These are phyloP conservation scores for Acromyrmex heyeri DNA, from an alignment of 1,140 invertebrate genomes.

Conservation along the genomic window DNA sequence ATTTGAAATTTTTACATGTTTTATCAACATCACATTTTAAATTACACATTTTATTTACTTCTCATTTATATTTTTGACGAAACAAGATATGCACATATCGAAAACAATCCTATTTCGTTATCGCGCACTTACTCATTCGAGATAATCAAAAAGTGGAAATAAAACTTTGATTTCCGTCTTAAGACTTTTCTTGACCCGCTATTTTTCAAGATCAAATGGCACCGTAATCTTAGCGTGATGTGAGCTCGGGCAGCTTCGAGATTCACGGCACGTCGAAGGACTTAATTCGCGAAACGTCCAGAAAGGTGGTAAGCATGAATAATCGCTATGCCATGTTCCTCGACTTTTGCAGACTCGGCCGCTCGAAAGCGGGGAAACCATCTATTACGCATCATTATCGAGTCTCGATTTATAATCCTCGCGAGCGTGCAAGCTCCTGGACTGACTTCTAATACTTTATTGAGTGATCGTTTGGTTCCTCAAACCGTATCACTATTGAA, in stretches of 20 bases:
- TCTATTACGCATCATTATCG: constrained; percentile 78
- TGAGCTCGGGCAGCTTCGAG: constrained; percentile 44
- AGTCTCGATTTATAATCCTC: constrained; percentile 76
- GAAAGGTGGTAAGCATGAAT: constrained; percentile 78
- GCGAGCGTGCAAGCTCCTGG: constrained; percentile 43
- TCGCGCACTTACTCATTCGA: not conserved
- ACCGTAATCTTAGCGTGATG: constrained; percentile 20
- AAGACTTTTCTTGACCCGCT: not conserved
- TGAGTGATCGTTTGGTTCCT: constrained; percentile 22
- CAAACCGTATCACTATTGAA: constrained; percentile 28
- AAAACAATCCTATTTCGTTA: not conserved
- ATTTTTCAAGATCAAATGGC: constrained; percentile 24
- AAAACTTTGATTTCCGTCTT: constrained; percentile 23
- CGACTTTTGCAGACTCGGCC: constrained; percentile 56
- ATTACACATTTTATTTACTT: not conserved
- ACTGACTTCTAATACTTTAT: constrained; percentile 55
- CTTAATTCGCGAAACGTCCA: constrained; percentile 77
- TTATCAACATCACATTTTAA: not conserved
- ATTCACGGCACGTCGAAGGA: constrained; percentile 76
- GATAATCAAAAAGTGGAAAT: constrained; percentile 40
- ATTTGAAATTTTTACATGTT: not conserved
- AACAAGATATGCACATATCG: not conserved
- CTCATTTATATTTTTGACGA: not conserved
- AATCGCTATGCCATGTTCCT: constrained; percentile 69
- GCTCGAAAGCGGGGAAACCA: constrained; percentile 58